These are phyloP conservation scores for Phylloscopus collybita DNA, from an alignment of 2,797 vertebrate genomes.

Conservation along the genomic window DNA sequence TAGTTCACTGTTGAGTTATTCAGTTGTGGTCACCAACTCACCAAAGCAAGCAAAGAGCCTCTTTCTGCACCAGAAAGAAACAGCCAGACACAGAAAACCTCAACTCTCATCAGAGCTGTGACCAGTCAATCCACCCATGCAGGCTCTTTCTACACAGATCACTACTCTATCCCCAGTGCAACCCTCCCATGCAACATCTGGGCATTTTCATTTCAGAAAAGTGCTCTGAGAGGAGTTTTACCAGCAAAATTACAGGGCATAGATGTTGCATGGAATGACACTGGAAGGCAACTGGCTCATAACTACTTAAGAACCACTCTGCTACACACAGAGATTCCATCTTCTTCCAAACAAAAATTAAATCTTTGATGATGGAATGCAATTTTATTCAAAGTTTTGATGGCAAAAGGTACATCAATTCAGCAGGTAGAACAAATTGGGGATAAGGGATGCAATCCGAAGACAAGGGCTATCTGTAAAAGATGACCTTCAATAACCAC, in stretches of 20 bases:
- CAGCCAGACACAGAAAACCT: not conserved
- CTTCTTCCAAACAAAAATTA: not conserved
- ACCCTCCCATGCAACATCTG: not conserved
- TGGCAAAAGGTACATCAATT: not conserved
- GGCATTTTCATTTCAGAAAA: not conserved
- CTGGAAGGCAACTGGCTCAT: not conserved
- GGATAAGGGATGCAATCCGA: not conserved
- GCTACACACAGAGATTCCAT: not conserved
- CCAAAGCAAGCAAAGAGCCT: not conserved
- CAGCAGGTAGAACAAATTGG: not conserved
- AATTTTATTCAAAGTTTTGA: not conserved
- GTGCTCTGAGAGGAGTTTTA: not conserved
- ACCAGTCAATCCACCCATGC: not conserved
- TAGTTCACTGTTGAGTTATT: not conserved
- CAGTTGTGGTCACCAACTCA: not conserved
- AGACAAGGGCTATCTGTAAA: not conserved
- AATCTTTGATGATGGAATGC: not conserved
- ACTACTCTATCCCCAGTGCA: not conserved
- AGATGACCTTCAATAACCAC: slow-evolving; percentile 6
- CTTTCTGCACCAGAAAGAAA: not conserved
- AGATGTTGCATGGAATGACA: not conserved
- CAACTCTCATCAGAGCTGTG: not conserved
- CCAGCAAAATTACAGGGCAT: not conserved
- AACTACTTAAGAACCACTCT: not conserved
- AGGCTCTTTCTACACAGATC: not conserved